Evolutionary conservation across 2,888 invertebrate species (phyloP).

Genomic region (Perizoma affinitatum): DNA sequence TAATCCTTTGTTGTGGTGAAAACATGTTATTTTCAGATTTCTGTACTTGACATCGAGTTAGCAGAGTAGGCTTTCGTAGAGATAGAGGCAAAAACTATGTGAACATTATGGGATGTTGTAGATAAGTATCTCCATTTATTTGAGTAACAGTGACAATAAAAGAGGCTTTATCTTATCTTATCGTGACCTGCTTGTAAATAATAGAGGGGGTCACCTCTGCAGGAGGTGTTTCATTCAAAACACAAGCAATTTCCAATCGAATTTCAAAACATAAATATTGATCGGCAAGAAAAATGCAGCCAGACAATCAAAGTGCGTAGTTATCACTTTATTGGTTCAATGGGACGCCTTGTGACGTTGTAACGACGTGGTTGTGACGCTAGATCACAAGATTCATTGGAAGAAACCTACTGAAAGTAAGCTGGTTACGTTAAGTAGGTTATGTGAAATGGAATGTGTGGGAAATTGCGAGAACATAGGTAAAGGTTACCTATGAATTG

Average conservation of each 20-base stretch:
- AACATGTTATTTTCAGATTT: too few species aligned
- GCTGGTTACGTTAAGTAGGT: background rate
- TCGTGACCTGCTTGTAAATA: background rate
- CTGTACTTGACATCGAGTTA: too few species aligned
- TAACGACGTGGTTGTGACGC: background rate
- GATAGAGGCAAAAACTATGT: too few species aligned
- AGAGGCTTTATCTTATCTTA: background rate
- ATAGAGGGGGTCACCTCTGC: too few species aligned
- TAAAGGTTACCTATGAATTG: too few species aligned
- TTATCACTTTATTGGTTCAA: too few species aligned
- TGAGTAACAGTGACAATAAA: background rate
- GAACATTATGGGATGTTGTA: too few species aligned
- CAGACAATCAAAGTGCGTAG: too few species aligned
- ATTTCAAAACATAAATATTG: background rate
- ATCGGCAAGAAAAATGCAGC: background rate
- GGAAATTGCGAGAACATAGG: too few species aligned
- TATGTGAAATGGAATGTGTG: too few species aligned
- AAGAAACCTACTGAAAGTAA: conserved; percentile 1
- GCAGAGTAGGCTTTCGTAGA: too few species aligned
- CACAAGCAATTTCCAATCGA: background rate
- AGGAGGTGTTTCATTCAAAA: background rate
- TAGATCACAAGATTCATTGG: background rate
- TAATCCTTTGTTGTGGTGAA: background rate
- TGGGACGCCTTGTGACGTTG: too few species aligned
- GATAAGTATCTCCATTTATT: background rate